Conservation (phyloP, 2,888 invertebrate genomes). For the Chrysolina oricalcia region DNA sequence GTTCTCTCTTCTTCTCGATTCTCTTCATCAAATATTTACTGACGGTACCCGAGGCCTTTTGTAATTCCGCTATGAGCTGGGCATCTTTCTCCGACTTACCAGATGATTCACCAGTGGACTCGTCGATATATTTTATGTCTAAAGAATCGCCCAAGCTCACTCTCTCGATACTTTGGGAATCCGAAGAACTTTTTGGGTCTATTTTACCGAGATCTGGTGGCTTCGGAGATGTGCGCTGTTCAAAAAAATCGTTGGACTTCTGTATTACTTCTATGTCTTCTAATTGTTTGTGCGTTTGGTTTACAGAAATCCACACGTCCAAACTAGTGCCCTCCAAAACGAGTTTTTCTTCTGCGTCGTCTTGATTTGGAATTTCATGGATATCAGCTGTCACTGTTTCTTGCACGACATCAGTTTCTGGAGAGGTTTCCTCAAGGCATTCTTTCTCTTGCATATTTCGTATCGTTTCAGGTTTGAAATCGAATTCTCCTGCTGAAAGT, state of each 20-base stretch:
- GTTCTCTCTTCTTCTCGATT: constrained; percentile 62
- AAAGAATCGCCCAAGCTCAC: constrained; percentile 69
- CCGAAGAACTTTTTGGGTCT: constrained; percentile 70
- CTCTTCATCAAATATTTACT: constrained; percentile 67
- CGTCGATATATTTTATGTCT: constrained; percentile 71
- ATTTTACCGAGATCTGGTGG: constrained; percentile 68
- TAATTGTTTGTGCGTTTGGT: constrained; percentile 65
- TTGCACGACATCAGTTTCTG: constrained; percentile 60
- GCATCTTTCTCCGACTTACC: constrained; percentile 69
- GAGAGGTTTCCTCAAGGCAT: constrained; percentile 64
- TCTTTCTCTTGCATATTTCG: constrained; percentile 56
- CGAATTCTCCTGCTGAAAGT: constrained; percentile 64
- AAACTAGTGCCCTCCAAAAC: constrained; percentile 71
- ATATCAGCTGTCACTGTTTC: constrained; percentile 62
- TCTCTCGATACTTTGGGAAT: constrained; percentile 68
- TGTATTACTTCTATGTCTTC: constrained; percentile 68
- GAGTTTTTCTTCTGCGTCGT: constrained; percentile 62
- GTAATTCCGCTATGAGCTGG: constrained; percentile 67
- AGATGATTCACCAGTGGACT: constrained; percentile 70
- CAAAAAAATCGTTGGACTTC: constrained; percentile 71
- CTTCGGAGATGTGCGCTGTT: constrained; percentile 65
- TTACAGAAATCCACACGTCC: constrained; percentile 71
- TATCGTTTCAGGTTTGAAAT: constrained; percentile 66
- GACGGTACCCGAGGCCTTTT: constrained; percentile 67
- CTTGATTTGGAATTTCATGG: constrained; percentile 57